A percentile compares a stretch with the other conserved stretches of the same genome.
phyloP scores from a whole-genome alignment of 2,888 invertebrate species.

The Drosophila anomelani region DNA sequence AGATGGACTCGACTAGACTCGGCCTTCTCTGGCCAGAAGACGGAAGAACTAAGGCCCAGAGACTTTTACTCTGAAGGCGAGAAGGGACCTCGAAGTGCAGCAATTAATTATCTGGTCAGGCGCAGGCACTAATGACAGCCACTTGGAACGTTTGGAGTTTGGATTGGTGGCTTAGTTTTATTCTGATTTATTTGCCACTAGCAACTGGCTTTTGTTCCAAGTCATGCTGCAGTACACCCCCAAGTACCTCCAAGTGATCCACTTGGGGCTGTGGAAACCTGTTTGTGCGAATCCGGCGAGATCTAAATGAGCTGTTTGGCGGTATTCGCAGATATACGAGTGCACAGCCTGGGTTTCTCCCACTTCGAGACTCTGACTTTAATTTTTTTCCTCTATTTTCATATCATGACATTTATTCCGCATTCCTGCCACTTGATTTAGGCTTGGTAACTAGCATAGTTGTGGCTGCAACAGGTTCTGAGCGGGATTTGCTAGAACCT shows the following conservation, averaged over 20 bases:
- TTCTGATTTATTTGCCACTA: not conserved
- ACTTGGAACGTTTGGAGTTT: conserved; percentile 26
- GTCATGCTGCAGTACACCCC: conserved; percentile 32
- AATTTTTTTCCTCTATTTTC: conserved; percentile 40
- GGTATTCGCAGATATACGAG: conserved; percentile 15
- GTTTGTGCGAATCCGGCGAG: conserved; percentile 29
- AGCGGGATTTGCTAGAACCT: not conserved
- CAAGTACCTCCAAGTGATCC: conserved; percentile 24
- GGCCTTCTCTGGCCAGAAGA: conserved; percentile 26
- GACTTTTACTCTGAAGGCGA: conserved; percentile 8
- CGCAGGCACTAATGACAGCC: conserved; percentile 9
- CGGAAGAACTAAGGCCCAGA: conserved; percentile 52
- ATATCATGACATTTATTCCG: conserved; percentile 75
- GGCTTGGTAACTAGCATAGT: conserved; percentile 65
- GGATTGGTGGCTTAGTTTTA: not conserved
- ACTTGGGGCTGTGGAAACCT: conserved; percentile 30
- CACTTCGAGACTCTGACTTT: conserved; percentile 5
- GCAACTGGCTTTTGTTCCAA: not conserved
- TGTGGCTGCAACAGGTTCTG: conserved; percentile 20
- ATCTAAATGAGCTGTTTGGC: conserved; percentile 22
- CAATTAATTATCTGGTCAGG: conserved; percentile 69
- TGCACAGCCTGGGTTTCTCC: conserved; percentile 15
- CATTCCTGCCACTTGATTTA: conserved; percentile 80
- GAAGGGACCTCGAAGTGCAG: conserved; percentile 22
- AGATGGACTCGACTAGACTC: conserved; percentile 42